These are phyloP conservation scores for Callinectes sapidus DNA, from an alignment of 2,888 invertebrate species.

Conservation along the genomic window DNA sequence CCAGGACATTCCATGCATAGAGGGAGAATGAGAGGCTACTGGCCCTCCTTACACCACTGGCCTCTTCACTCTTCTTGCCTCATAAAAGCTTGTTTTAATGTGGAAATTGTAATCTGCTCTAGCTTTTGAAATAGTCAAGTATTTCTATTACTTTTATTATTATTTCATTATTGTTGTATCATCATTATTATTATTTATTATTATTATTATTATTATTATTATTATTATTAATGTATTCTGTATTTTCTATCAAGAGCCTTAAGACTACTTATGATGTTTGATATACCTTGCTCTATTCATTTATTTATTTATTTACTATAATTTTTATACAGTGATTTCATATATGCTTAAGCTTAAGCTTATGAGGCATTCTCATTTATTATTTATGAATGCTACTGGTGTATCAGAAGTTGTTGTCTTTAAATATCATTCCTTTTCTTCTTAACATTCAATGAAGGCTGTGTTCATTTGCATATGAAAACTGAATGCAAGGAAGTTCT, in stretches of 20 bases:
- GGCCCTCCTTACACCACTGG: not conserved
- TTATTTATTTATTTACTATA: too few relatives aligned
- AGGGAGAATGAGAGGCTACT: not conserved
- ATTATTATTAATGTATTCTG: not conserved
- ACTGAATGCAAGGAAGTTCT: not conserved
- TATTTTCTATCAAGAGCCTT: not conserved
- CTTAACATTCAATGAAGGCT: not conserved
- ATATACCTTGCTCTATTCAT: not conserved
- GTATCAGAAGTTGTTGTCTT: not conserved
- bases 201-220: not conserved
- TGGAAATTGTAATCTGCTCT: conserved; percentile 2
- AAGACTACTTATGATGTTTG: not conserved
- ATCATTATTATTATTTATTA: too few relatives aligned
- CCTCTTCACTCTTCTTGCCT: not conserved
- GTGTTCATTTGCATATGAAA: not conserved
- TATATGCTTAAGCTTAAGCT: not conserved
- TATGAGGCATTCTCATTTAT: not conserved
- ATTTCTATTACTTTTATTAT: not conserved
- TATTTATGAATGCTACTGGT: not conserved
- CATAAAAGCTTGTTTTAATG: not conserved
- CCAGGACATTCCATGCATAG: conserved; percentile 23
- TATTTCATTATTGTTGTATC: not conserved
- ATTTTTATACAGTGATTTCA: not conserved
- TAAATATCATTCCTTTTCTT: not conserved
- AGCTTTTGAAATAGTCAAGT: not conserved